A percentile compares a stretch with the other conserved stretches of the same genome.
These are phyloP conservation scores for Papilio glaucus DNA, from an alignment of 1,140 invertebrate genomes.

Conservation along the genomic window DNA sequence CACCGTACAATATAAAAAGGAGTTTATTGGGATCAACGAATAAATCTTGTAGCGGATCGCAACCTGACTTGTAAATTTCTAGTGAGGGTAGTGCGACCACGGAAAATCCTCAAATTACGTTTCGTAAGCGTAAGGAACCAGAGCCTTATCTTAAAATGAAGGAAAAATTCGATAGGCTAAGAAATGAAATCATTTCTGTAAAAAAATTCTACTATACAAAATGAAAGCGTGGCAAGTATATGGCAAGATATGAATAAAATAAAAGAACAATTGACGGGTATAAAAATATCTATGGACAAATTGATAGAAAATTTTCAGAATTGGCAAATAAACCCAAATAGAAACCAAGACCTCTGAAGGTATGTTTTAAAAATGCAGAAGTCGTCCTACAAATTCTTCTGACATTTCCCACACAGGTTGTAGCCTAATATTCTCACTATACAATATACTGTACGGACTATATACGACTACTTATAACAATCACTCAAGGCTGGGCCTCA, in stretches of 20 bases:
- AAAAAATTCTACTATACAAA: slow-evolving; percentile 28
- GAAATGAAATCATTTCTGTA: slow-evolving; percentile 30
- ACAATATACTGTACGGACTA: no score
- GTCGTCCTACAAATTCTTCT: slow-evolving; percentile 16
- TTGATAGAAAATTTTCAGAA: no score
- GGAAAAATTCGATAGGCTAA: slow-evolving; percentile 22
- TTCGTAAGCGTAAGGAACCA: slow-evolving; percentile 30
- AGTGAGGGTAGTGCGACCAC: not conserved
- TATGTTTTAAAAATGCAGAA: slow-evolving; percentile 25
- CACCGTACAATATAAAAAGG: not conserved
- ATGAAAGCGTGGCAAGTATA: slow-evolving; percentile 25
- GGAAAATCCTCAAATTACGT: slow-evolving; percentile 14
- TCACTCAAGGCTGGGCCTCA: no score
- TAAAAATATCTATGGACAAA: slow-evolving; percentile 30
- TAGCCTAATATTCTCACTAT: no score
- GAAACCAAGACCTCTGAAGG: no score
- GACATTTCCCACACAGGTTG: no score
- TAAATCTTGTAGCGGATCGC: slow-evolving; percentile 19
- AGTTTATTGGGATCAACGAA: slow-evolving; percentile 18
- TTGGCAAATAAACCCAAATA: no score
- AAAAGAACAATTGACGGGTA: slow-evolving; percentile 28
- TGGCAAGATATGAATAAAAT: slow-evolving; percentile 36
- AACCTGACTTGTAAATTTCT: slow-evolving; percentile 21
- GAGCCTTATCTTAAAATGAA: slow-evolving; percentile 24
- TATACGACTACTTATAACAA: no score